Conservation (phyloP, 2,797 vertebrate genomes). For the Novumbra hubbsi region DNA sequence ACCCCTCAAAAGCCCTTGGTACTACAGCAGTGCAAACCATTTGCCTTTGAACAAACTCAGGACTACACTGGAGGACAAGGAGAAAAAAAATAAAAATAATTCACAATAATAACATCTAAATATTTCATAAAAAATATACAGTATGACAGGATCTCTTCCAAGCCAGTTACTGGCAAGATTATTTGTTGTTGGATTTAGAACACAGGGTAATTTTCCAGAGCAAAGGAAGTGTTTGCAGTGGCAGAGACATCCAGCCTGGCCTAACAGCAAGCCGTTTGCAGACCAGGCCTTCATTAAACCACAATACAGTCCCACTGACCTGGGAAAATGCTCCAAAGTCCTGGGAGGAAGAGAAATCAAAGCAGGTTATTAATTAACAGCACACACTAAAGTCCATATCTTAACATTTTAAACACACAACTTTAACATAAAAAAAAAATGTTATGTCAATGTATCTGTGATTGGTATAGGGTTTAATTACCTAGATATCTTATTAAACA, state of each 20-base stretch:
- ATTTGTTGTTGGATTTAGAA: conserved; percentile 1
- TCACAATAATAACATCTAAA: neutral
- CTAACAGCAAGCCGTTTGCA: conserved; percentile 73
- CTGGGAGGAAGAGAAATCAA: conserved; percentile 23
- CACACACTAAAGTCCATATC: neutral
- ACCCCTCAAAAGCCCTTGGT: conserved; percentile 4
- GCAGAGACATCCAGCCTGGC: conserved; percentile 62
- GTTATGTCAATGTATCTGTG: neutral
- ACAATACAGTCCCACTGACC: conserved; percentile 46
- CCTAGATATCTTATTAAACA: conserved; percentile 35
- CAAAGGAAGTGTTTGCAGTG: conserved; percentile 53
- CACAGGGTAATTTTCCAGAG: conserved; percentile 28
- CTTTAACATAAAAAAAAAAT: neutral
- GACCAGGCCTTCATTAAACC: conserved; percentile 73
- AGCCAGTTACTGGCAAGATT: conserved; percentile 21
- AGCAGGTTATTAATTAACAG: neutral
- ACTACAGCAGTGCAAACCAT: conserved; percentile 15
- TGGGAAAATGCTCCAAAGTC: conserved; percentile 30
- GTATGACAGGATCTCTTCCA: neutral
- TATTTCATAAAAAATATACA: neutral
- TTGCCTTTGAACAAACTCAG: neutral
- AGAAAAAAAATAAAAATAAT: neutral
- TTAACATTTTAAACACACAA: neutral
- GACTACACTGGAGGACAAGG: neutral
- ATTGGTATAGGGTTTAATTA: conserved; percentile 1